Percentiles rank a stretch among this genome's conserved stretches.
Evolutionary conservation across 2,113 vertebrate genomes (phyloP).

Genomic region (Epinephelus moara): DNA sequence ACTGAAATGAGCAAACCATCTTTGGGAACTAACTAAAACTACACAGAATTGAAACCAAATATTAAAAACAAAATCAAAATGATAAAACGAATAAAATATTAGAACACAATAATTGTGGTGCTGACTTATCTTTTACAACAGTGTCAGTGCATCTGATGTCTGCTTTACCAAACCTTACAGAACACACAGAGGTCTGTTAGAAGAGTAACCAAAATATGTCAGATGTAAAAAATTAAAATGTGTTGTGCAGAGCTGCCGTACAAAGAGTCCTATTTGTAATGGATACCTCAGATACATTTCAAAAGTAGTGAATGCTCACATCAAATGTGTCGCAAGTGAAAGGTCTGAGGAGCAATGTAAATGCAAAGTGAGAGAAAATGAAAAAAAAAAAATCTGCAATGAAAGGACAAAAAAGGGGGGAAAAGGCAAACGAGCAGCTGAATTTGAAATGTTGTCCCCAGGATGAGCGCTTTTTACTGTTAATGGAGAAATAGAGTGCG

Average conservation of each 20-base stretch:
- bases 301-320: slow-evolving; percentile 5
- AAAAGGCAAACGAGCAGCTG: slow-evolving; percentile 64
- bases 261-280: neutral
- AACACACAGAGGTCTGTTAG: neutral
- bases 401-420: slow-evolving; percentile 45
- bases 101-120: no score
- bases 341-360: slow-evolving; percentile 30
- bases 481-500: slow-evolving; percentile 99
- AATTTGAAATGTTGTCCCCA: slow-evolving; percentile 98
- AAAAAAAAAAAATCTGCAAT: slow-evolving; percentile 16
- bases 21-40: no score
- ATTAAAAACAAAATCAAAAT: no score
- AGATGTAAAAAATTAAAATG: neutral
- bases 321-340: slow-evolving; percentile 14
- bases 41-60: no score
- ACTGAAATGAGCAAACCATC: no score
- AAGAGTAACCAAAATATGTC: neutral
- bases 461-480: slow-evolving; percentile 97
- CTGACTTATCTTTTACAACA: no score
- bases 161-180: neutral
- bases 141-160: neutral
- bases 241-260: neutral
- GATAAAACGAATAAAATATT: no score
- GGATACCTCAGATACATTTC: neutral
- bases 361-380: slow-evolving; percentile 32